Percentiles rank a stretch among this genome's conserved stretches.
Conservation (phyloP, 2,888 invertebrate species). For the Trisateles emortualis region DNA sequence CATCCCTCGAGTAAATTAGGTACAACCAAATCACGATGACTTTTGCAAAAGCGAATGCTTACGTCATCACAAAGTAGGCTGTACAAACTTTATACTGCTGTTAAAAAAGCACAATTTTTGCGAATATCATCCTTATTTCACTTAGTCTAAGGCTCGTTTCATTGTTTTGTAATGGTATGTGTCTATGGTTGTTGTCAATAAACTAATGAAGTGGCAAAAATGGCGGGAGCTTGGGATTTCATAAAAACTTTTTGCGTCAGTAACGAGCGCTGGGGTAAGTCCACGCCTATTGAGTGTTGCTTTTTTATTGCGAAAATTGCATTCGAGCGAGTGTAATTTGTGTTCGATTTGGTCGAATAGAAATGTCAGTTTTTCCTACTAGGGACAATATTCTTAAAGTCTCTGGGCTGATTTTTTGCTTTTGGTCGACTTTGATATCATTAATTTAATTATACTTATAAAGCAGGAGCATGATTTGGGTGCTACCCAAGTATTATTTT, state of each 20-base stretch:
- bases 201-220: conserved; percentile 47
- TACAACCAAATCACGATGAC: conserved; percentile 40
- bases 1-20: conserved; percentile 35
- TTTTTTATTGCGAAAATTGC: conserved; percentile 19
- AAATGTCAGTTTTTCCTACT: conserved; percentile 1
- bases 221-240: conserved; percentile 23
- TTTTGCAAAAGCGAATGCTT: conserved; percentile 33
- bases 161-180: background rate
- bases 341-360: background rate
- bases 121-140: conserved; percentile 8
- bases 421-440: background rate
- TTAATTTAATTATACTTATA: background rate
- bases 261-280: conserved; percentile 36
- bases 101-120: background rate
- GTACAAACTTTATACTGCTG: conserved; percentile 11
- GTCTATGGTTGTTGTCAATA: conserved; percentile 30
- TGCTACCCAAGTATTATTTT: too few species aligned
- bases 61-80: conserved; percentile 37
- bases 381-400: background rate
- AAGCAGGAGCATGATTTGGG: too few species aligned
- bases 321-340: background rate
- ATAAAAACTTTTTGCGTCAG: conserved; percentile 28
- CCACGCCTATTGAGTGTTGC: conserved; percentile 22
- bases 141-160: background rate
- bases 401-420: background rate